These are phyloP conservation scores for Strigops habroptila DNA, from an alignment of 2,113 vertebrate genomes.

Conservation along the genomic window DNA sequence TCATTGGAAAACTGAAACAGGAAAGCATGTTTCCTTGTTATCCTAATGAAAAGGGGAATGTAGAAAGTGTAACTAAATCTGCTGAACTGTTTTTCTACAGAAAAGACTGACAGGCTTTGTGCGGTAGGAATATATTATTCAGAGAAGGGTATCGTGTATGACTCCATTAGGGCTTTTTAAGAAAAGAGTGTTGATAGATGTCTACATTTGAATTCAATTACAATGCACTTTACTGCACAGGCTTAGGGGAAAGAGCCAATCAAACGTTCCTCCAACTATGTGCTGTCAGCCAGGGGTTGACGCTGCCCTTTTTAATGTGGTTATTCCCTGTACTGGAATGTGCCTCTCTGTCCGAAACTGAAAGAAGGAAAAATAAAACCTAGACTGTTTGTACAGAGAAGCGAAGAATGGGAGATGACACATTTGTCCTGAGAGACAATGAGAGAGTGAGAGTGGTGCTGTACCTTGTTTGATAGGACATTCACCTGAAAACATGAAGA, in stretches of 20 bases:
- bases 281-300: slow-evolving; percentile 19
- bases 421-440: neutral
- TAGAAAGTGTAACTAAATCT: slow-evolving; percentile 37
- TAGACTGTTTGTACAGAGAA: neutral
- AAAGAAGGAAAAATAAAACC: neutral
- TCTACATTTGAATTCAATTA: slow-evolving; percentile 57
- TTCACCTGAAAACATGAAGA: neutral
- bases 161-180: slow-evolving; percentile 44
- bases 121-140: slow-evolving; percentile 62
- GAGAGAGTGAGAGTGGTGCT: neutral
- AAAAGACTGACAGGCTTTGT: slow-evolving; percentile 63
- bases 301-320: neutral
- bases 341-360: neutral
- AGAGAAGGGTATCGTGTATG: slow-evolving; percentile 36
- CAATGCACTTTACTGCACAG: neutral
- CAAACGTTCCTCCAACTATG: slow-evolving; percentile 5
- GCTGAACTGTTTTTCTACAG: slow-evolving; percentile 51
- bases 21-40: slow-evolving; percentile 21
- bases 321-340: slow-evolving; percentile 25
- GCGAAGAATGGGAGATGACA: neutral
- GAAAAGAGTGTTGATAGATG: slow-evolving; percentile 44
- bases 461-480: neutral
- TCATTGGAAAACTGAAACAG: neutral
- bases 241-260: neutral
- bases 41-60: slow-evolving; percentile 32